Percentiles rank a stretch among this genome's conserved stretches.
phyloP scores from a whole-genome alignment of 2,797 vertebrate genomes.

The Tapirus indicus region DNA sequence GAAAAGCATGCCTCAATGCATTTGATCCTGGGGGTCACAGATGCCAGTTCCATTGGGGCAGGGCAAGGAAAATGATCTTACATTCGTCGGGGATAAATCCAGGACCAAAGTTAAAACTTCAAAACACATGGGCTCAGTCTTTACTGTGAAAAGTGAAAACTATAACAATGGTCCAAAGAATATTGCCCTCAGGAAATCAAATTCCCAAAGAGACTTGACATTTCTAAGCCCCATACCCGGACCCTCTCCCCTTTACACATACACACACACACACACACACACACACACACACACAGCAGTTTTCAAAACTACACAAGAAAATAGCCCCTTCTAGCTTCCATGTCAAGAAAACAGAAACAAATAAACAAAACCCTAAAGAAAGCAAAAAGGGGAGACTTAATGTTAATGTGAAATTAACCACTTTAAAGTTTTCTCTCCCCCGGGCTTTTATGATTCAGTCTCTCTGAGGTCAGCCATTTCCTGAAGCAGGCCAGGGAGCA shows the following conservation, averaged over 20 bases:
- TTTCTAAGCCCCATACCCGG: neutral
- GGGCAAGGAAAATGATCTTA: neutral
- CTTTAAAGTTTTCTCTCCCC: slow-evolving; percentile 19
- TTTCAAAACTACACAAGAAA: slow-evolving; percentile 8
- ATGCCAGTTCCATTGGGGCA: neutral
- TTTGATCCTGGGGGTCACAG: neutral
- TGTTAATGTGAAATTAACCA: neutral
- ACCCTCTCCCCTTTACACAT: neutral
- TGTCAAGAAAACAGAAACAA: neutral
- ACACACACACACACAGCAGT: neutral
- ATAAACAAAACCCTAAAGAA: neutral
- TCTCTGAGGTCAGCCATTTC: neutral
- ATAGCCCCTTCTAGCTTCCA: neutral
- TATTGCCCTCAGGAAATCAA: neutral
- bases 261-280: neutral
- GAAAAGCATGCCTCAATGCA: neutral
- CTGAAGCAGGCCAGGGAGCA: neutral
- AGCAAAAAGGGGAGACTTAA: neutral
- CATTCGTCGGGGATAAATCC: neutral
- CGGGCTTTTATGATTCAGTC: neutral
- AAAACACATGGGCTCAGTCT: neutral
- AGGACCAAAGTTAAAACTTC: neutral
- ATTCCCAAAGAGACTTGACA: neutral
- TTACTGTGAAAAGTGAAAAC: neutral
- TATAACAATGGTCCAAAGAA: neutral